Evolutionary conservation across 1,140 invertebrate genomes (phyloP).

Genomic region (Drosophila burlai): DNA sequence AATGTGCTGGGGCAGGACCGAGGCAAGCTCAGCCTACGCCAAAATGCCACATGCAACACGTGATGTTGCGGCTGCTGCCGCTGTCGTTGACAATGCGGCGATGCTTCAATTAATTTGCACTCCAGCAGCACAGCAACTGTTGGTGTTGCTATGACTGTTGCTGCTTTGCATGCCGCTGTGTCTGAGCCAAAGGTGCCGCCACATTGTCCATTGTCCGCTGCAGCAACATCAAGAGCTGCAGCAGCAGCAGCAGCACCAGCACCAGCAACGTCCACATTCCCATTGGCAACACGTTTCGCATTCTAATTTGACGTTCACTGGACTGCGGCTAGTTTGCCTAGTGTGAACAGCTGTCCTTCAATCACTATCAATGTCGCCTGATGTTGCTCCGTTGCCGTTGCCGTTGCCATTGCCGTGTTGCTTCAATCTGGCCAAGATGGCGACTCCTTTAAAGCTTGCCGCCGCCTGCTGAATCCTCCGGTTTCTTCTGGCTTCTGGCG

Average conservation of each 20-base stretch:
- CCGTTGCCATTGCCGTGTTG: conserved; percentile 42
- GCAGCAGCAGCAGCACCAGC: conserved; percentile 2
- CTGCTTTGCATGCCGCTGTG: conserved; percentile 72
- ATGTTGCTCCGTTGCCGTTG: conserved; percentile 32
- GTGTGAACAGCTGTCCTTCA: conserved; percentile 83
- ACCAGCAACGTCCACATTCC: conserved; percentile 43
- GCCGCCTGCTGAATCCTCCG: conserved; percentile 45
- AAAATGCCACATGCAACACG: conserved; percentile 80
- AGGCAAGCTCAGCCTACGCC: conserved; percentile 67
- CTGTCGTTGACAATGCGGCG: conserved; percentile 80
- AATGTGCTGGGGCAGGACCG: conserved; percentile 65
- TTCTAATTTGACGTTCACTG: conserved; percentile 82
- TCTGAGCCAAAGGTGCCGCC: conserved; percentile 76
- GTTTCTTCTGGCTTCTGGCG: conserved; percentile 53
- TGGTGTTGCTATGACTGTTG: conserved; percentile 5
- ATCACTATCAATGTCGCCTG: conserved; percentile 76
- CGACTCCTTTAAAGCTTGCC: conserved; percentile 66
- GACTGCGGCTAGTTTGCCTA: conserved; percentile 52
- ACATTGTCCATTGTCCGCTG: conserved; percentile 72
- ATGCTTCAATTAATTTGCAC: conserved; percentile 83
- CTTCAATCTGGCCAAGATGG: conserved; percentile 80
- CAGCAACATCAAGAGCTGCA: conserved; percentile 6
- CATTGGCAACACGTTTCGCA: conserved; percentile 83
- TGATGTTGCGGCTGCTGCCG: conserved; percentile 57
- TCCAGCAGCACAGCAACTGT: conserved; percentile 51